Evolutionary conservation across 2,797 vertebrate species (phyloP), one percentile per base, ranked within the genome.

Genomic region (Botia almorhae): DNA sequence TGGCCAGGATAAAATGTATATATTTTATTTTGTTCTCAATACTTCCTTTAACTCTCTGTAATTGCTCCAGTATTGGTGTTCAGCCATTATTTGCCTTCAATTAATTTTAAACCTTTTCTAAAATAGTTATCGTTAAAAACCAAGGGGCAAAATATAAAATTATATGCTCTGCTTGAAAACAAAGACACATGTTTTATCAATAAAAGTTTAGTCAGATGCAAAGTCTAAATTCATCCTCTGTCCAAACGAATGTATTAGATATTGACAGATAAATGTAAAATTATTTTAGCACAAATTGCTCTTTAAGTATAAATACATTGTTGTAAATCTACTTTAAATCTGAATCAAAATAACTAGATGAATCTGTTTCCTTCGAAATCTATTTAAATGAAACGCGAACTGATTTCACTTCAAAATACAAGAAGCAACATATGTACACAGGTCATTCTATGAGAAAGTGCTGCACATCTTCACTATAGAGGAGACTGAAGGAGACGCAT

Each of bases 11-110:
- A 21, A 71, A 63, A 81, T 78, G 76, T 87, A 87, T 90, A 78
- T 81, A 80, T 19, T 64, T 29, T 65, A 5, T 69, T 64, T 82
- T 55, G 4, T 65, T 72, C 64, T 61, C 55, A 39, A 29, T 60
- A 88, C 89, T 84, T 85, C 91, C 90, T 89, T 91, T 85, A 82
- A 85, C 82, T 60, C 7, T 75, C 73, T 88, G 61, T 84, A 87
- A 87, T 88, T 81, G 76, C 63, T 61, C n/a, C 48, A 74, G 43
- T 81, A 87, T 83, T 70, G 79, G 68, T 86, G 72, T 83, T 86
- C 76, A 77, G 72, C 85, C 77, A 82, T 83, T 81, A 83, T 88
- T 88, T 89, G 85, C 88, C 85, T 85, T 83, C 72, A 86, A 85
- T 89, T 75, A 87, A 68, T 80, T 80, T 89, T 76, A 82, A 83